phyloP scores from a whole-genome alignment of 2,888 invertebrate species.

The Parnassius mnemosyne region DNA sequence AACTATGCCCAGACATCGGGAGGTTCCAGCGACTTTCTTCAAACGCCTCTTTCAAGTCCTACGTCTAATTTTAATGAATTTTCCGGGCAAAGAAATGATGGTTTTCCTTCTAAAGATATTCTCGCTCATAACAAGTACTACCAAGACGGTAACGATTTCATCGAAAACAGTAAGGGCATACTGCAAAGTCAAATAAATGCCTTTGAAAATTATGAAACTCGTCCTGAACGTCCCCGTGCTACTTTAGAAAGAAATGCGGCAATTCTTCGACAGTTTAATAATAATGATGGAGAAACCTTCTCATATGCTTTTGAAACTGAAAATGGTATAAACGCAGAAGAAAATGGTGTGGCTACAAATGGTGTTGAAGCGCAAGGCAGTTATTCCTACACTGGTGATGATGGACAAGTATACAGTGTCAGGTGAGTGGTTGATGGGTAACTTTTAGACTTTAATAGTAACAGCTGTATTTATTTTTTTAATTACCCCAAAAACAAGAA shows the following conservation, averaged over 20 bases:
- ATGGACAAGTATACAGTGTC: conserved; percentile 65
- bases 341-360: conserved; percentile 65
- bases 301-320: conserved; percentile 68
- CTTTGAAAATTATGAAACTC: conserved; percentile 33
- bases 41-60: conserved; percentile 43
- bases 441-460: too few relatives aligned
- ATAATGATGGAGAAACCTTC: conserved; percentile 65
- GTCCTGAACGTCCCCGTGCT: conserved; percentile 62
- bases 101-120: conserved; percentile 4
- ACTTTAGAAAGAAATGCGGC: conserved; percentile 64
- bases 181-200: conserved; percentile 35
- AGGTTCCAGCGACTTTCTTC: conserved; percentile 54
- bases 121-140: conserved; percentile 30
- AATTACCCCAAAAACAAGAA: too few relatives aligned
- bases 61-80: conserved; percentile 1
- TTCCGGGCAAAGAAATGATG: conserved; percentile 26
- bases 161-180: conserved; percentile 28
- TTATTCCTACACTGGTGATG: conserved; percentile 69
- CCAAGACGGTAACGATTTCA: conserved; percentile 35
- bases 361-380: conserved; percentile 70
- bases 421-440: conserved; percentile 44
- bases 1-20: conserved; percentile 50
- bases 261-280: conserved; percentile 61
- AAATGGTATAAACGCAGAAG: conserved; percentile 68
- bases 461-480: too few relatives aligned